Conservation (phyloP, 2,888 invertebrate species). For the Pristionchus entomophagus region DNA sequence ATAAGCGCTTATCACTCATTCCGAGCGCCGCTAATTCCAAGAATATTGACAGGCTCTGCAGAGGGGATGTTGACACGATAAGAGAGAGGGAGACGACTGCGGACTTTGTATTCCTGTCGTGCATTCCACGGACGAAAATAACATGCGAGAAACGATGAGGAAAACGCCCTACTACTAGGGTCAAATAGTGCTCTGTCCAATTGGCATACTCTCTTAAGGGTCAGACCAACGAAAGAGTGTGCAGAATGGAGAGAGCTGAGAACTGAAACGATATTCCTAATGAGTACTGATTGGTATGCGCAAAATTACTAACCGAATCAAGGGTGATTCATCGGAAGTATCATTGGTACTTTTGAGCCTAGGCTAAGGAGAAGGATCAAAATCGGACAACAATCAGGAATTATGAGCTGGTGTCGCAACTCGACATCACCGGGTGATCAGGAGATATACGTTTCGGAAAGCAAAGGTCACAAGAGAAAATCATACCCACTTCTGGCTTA, state of each 20-base stretch:
- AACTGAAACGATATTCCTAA: no score
- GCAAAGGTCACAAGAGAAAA: no score
- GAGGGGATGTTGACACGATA: no score
- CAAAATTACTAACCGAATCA: conserved; percentile 22
- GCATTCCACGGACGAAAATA: background rate
- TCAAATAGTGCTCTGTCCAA: background rate
- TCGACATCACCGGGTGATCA: no score
- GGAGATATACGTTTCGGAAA: no score
- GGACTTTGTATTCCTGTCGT: background rate
- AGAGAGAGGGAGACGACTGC: background rate
- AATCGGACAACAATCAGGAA: no score
- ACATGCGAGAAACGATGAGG: background rate
- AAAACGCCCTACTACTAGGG: no score
- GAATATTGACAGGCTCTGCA: background rate
- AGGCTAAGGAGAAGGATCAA: no score
- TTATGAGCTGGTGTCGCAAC: no score
- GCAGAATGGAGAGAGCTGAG: background rate
- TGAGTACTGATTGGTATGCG: background rate
- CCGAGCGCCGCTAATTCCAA: background rate
- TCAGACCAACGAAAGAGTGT: background rate
- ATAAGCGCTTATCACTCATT: background rate
- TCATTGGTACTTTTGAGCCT: no score
- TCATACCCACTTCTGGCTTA: no score
- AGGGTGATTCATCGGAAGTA: background rate
- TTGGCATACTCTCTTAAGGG: background rate